phyloP scores from a whole-genome alignment of 2,797 vertebrate genomes.

The Alectoris magna region DNA sequence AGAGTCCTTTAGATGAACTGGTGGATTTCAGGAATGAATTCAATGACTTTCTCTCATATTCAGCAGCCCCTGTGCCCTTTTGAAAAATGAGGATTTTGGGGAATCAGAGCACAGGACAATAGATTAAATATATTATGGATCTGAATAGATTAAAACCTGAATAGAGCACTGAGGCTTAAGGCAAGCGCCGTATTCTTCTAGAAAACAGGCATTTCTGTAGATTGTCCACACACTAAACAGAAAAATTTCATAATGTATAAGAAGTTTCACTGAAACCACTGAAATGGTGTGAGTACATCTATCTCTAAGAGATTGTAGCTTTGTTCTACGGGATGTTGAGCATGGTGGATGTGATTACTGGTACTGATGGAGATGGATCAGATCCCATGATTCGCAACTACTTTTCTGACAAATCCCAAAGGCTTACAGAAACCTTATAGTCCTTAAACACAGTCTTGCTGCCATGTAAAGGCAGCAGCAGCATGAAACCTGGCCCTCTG shows the following conservation, averaged over 20 bases:
- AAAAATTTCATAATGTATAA: fast-evolving
- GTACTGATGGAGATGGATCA: not conserved
- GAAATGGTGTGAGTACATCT: not conserved
- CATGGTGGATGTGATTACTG: not conserved
- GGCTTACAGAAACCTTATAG: not conserved
- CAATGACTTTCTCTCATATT: not conserved
- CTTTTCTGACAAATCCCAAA: not conserved
- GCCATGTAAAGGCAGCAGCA: not conserved
- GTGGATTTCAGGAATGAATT: not conserved
- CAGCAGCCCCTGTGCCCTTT: not conserved
- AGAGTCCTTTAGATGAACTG: not conserved
- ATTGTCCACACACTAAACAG: not conserved
- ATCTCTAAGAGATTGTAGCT: not conserved
- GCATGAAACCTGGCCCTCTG: not conserved
- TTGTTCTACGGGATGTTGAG: not conserved
- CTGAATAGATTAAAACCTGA: not conserved
- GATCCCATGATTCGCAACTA: not conserved
- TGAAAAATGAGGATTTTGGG: not conserved
- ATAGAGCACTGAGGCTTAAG: not conserved
- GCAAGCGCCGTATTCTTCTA: not conserved
- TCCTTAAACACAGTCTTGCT: not conserved
- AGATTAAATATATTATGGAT: no score
- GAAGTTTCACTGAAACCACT: not conserved
- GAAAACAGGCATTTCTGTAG: not conserved
- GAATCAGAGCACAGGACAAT: not conserved